These are phyloP conservation scores for Catonia carolina DNA, from an alignment of 2,888 invertebrate species.

Conservation along the genomic window DNA sequence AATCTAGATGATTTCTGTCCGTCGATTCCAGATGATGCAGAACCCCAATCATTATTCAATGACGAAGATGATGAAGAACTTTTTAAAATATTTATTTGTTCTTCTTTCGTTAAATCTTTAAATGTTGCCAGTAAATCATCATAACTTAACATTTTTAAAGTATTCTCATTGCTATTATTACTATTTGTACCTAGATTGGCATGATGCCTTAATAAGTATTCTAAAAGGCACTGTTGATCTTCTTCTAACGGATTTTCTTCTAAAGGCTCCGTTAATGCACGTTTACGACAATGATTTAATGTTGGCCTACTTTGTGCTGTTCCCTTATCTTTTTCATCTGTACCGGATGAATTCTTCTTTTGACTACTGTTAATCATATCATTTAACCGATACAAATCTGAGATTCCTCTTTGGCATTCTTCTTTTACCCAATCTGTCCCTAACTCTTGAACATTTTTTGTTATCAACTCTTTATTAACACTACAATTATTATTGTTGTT, in stretches of 20 bases:
- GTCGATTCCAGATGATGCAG: conserved; percentile 3
- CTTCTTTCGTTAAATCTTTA: conserved; percentile 24
- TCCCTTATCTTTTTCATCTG: conserved; percentile 32
- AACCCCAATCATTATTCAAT: conserved; percentile 17
- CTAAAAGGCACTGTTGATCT: conserved; percentile 36
- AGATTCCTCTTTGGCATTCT: conserved; percentile 39
- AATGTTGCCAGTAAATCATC: conserved; percentile 37
- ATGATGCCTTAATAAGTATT: conserved; percentile 27
- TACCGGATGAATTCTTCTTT: conserved; percentile 22
- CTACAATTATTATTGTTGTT: conserved; percentile 25
- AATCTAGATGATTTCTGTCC: conserved; percentile 16
- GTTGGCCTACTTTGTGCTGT: conserved; percentile 10
- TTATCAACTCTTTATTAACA: conserved; percentile 29
- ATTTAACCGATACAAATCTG: conserved; percentile 38
- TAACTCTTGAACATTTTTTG: conserved; percentile 31
- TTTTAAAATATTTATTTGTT: conserved; percentile 22
- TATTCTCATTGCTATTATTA: conserved; percentile 23
- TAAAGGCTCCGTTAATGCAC: conserved; percentile 34
- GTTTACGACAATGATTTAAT: conserved; percentile 28
- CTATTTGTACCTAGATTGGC: conserved; percentile 24
- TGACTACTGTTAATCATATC: conserved; percentile 28
- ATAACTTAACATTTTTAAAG: conserved; percentile 34
- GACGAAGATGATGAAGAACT: conserved; percentile 21
- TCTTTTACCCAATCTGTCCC: conserved; percentile 36
- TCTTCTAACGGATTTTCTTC: conserved; percentile 42